Conservation (phyloP, 2,888 invertebrate species). For the Cephonodes hylas region DNA sequence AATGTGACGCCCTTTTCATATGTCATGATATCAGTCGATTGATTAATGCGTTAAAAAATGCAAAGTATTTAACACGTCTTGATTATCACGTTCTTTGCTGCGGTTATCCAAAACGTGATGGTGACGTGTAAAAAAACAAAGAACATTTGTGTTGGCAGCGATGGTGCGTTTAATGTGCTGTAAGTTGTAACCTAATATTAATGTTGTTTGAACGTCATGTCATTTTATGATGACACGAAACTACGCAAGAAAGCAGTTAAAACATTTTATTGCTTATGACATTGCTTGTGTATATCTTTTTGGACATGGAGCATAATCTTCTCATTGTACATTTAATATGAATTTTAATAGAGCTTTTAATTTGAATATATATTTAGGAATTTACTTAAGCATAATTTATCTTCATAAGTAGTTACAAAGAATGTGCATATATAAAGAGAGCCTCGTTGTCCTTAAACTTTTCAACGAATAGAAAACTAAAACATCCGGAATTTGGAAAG, state of each 20-base stretch:
- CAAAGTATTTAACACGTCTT: no score
- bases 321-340: background rate
- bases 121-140: conserved; percentile 31
- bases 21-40: no score
- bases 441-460: background rate
- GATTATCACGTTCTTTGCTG: conserved; percentile 22
- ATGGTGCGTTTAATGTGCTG: conserved; percentile 39
- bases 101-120: conserved; percentile 29
- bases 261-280: background rate
- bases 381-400: no score
- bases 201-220: conserved; percentile 16
- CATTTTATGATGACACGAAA: background rate
- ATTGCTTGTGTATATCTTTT: background rate
- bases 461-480: background rate
- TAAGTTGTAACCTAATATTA: conserved; percentile 41
- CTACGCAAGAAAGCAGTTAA: background rate
- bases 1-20: no score
- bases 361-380: background rate
- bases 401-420: no score
- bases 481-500: background rate
- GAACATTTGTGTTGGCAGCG: conserved; percentile 46
- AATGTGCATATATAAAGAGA: no score
- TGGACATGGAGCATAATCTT: background rate
- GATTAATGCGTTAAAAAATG: no score
- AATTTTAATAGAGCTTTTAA: background rate